Evolutionary conservation across 37 sponge, comb jelly and placozoan genomes (phyloP), one percentile per base, ranked within the genome.

Genomic region (Amphimedon queenslandica): DNA sequence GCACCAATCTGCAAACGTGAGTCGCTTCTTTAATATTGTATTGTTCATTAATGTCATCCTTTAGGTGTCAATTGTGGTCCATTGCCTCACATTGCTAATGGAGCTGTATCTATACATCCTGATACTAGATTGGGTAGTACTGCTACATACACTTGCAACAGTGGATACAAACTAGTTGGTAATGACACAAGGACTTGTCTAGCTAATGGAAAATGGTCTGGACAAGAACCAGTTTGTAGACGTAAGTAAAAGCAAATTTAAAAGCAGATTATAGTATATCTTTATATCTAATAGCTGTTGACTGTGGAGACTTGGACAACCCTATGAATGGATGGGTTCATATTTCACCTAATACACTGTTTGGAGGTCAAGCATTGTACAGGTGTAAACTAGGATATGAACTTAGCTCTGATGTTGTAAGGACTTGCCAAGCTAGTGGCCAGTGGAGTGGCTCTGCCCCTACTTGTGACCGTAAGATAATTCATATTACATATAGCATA

Each of bases 161-260:
- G 29, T 24, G 88, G 82, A 0, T 81, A 55, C 69, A 53, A 58
- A 4, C 63, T 87, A 55, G 61, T 25, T 11, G 84, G 90, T 33
- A 55, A 72, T 30, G 40, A 35, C 35, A 4, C 38, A 13, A 51
- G 84, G 37, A 58, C 42, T 18, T 89, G 90, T 66, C 67, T 73
- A 18, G 73, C 76, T 30, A 40, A 29, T 78, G 80, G 84, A 71
- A 38, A 61, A 16, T 89, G 90, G 90, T 83, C 90, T 56, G 88
- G 82, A 33, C 4, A 32, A 27, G 58, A 58, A 0, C 79, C 82
- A 56, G 67, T 55, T 0, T 88, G 88, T 71, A 65, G 57, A 35
- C 24, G 82, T 81, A 56, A 74, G 82, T n/a, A n/a, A n/a, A n/a
- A n/a, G n/a, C n/a, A n/a, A n/a, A n/a, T n/a, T n/a, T n/a, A n/a